Evolutionary conservation across 1,140 invertebrate species (phyloP), one percentile per base, ranked within the genome.

Genomic region (Pogonus chalceus): DNA sequence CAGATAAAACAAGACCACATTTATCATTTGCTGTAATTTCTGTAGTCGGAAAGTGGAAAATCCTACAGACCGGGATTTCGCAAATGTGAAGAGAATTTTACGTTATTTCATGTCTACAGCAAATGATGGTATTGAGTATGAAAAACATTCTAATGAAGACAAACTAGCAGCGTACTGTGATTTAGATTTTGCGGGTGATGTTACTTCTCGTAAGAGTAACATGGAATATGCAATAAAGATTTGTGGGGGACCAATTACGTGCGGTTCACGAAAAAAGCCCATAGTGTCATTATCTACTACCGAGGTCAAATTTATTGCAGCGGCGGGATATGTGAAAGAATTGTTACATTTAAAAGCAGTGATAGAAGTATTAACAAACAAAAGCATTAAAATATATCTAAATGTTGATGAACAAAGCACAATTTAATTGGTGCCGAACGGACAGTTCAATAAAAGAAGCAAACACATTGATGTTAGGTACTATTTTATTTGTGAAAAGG

Each of bases 391-490:
- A 35, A 47, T 51, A 37, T 23, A 35, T 12, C 31, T 59, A 24
- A 48, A 54, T 31, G 26, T 56, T 16, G 61, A 65, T 53, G 66
- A 62, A 24, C 54, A 60, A 56, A 56, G 60, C 46, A 59, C 62
- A 35, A 58, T 62, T 26, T 49, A 60, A 14, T 24, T 65, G 20
- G 56, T 58, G 0, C 55, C 60, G 35, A 64, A 57, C 51, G 51
- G 50, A 14, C 49, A 52, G 43, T 58, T 56, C 43, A 53, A 62
- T 49, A 52, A 51, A 7, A 52, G 63, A 14, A 65, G 60, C 14
- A 69, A 68, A 51, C 66, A 66, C 51, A 66, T 66, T 47, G 62
- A 65, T 48, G 58, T 68, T 14, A 59, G 61, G 23, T 60, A 63
- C 31, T 58, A 67, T 48, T 69, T 66, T 46, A 56, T 69, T 14